These are phyloP conservation scores for Pristionchus mayeri DNA, from an alignment of 2,888 invertebrate genomes.

Conservation along the genomic window DNA sequence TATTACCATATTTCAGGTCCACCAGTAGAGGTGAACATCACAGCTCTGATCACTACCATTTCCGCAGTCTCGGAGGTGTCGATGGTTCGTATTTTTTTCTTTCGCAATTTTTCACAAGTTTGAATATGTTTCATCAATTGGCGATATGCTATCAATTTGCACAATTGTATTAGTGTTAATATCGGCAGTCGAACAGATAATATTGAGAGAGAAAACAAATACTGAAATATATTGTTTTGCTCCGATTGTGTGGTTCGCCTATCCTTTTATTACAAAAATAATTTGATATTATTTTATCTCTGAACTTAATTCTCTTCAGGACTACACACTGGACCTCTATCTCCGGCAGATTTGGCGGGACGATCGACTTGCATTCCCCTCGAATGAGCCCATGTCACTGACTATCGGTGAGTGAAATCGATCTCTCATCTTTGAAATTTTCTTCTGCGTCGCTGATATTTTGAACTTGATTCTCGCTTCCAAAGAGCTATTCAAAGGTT, in stretches of 20 bases:
- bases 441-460: not conserved
- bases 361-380: constrained; percentile 68
- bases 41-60: constrained; percentile 75
- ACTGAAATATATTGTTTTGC: too few species aligned
- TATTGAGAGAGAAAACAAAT: too few species aligned
- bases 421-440: not conserved
- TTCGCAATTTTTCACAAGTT: not conserved
- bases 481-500: too few species aligned
- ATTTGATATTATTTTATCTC: not conserved
- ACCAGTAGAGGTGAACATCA: constrained; percentile 75
- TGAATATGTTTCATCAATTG: not conserved
- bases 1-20: constrained; percentile 67
- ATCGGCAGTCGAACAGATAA: too few species aligned
- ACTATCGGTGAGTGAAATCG: constrained; percentile 42
- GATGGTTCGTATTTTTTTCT: constrained; percentile 64
- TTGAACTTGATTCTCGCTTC: too few species aligned
- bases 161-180: too few species aligned
- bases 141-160: too few species aligned
- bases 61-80: constrained; percentile 76
- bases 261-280: not conserved
- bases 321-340: constrained; percentile 75
- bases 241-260: not conserved
- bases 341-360: constrained; percentile 75
- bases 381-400: constrained; percentile 28
- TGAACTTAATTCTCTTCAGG: constrained; percentile 60